Evolutionary conservation across 2,888 invertebrate species (phyloP), one percentile per base, ranked within the genome.

Genomic region (Slavum lentiscoides): DNA sequence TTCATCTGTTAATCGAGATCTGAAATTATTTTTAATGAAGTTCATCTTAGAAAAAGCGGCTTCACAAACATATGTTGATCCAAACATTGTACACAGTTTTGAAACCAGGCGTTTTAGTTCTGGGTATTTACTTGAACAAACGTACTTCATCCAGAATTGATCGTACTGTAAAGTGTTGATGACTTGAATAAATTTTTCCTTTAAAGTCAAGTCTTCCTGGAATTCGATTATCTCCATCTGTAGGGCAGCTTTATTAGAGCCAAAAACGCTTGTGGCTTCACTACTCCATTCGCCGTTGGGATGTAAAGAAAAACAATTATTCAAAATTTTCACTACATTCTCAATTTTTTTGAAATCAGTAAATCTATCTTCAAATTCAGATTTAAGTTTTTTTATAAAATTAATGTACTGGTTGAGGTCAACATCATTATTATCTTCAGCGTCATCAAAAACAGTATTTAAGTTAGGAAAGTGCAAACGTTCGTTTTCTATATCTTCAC

Each of bases 171-270:
- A 67, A 72, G 61, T 72, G 37, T 82, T 72, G 19, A 66, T 43
- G 39, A 80, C 55, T 75, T 82, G 76, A 61, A 23, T 61, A 73
- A 15, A 73, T 73, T 73, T 73, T 43, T 61, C 43, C 43, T 73
- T 73, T 82, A 82, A 81, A 72, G 62, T 74, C 82, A 83, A 83
- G 82, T 84, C 84, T 83, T 84, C 83, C 83, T 83, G 82, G 76
- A 83, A 83, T 55, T 84, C 83, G 59, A 83, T 84, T 82, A 85
- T 84, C 83, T 84, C 83, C 82, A 84, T 83, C 82, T 84, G 81
- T 53, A 83, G 59, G 58, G 80, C 73, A 83, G 83, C 84, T 84
- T 84, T 83, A 83, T 83, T 81, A 83, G 82, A 83, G 74, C 82
- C 82, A 76, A 74, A 74, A 74, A 74, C 73, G 62, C 30, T 62